Evolutionary conservation across 2,113 vertebrate genomes (phyloP), one percentile per base, ranked within the genome.

Genomic region (Pyxicephalus adspersus): DNA sequence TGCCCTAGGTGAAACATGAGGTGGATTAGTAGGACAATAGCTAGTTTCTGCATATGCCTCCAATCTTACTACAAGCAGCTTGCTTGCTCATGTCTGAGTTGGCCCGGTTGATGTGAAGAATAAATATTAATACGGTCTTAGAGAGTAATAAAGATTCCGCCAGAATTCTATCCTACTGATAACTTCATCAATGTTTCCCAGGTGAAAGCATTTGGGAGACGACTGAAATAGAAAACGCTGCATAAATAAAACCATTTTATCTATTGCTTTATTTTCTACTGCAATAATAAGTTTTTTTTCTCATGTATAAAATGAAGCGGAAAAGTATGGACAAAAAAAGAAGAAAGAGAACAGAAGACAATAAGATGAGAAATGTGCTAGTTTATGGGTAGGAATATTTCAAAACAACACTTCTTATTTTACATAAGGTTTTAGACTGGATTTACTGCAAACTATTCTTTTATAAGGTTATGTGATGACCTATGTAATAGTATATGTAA

Each of bases 121-220:
- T 58, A 77, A 28, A 77, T 77, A 65, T 29, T 66, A 54, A 64
- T 50, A 50, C 26, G 64, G 17, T 64, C 58, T 38, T 45, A 20
- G 23, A 64, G 22, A 25, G 31, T 76, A 45, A 76, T 76, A 64
- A 76, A 76, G 31, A 45, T 4, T n/a, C 60, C 28, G 71, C 22
- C 75, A 51, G 50, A 45, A 16, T 65, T 65, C 20, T n/a, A 20
- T 38, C n/a, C 45, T 63, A 34, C 63, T 65, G 63, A 77, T 55
- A 65, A 55, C 63, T 54, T 65, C 26, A 55, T 77, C 20, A 29
- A 29, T 52, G 45, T 34, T 64, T 65, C 50, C 52, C 29, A 54
- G 45, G 25, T 77, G 60, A 55, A 77, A 18, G 52, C 76, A 65
- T 34, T 15, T 23, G 16, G 29, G 45, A 65, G 19, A 34, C 19